Evolutionary conservation across 2,797 vertebrate genomes (phyloP), one percentile per base, ranked within the genome.

Genomic region (Bufotes viridis): DNA sequence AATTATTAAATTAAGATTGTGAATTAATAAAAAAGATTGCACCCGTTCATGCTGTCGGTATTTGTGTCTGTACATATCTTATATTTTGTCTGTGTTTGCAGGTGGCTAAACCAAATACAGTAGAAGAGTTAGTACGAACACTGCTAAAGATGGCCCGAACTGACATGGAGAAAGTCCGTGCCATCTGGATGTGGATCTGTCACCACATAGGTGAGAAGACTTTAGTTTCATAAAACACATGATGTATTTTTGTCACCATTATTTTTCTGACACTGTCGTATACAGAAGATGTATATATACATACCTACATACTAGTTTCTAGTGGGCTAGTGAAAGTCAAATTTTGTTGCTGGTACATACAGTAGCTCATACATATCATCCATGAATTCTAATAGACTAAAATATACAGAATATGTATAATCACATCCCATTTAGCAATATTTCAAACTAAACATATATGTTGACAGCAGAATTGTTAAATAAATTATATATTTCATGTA

Each of bases 171-270:
- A 91, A 87, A 74, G 82, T 91, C 29, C 76, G 90, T 20, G 85
- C 70, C 60, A 79, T 91, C 69, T 91, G 90, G 90, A 91, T 87
- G 26, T 91, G 90, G 90, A 85, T 91, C n/a, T 90, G 88, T 82
- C 89, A 90, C 65, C 81, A 91, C 63, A 91, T 90, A 63, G 90
- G 90, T 91, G 57, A 91, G 88, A 67, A 88, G 17, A 67, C 61
- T 5, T 55, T 78, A 42, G 9, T 74, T 51, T n/a, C 0, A 51
- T 12, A 51, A 29, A 26, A 14, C 5, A 7, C 24, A 5, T 26
- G 65, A 5, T 63, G 63, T n/a, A 65, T 65, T 24, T 65, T 65
- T 61, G 18, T 61, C n/a, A 24, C n/a, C 61, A 69, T 69, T 14
- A 34, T 70, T 26, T 70, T 14, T 26, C 14, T 18, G 67, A 17